Percentiles rank a stretch among this genome's conserved stretches.
Evolutionary conservation across 2,797 vertebrate species (phyloP).

Genomic region (Darevskia mixta): DNA sequence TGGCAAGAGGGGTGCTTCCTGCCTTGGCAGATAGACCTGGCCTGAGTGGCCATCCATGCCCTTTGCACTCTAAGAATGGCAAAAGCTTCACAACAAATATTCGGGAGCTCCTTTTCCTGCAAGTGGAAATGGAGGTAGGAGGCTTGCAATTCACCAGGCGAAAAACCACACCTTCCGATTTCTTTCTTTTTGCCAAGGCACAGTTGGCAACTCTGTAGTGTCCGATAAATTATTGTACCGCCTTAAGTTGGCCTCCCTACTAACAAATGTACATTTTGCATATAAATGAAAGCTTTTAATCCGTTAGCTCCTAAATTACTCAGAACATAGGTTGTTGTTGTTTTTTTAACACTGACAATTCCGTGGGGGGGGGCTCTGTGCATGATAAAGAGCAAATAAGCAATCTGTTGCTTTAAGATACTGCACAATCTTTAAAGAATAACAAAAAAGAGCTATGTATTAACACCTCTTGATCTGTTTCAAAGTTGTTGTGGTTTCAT

Average conservation of each 20-base stretch:
- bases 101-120: no score
- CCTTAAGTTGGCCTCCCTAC: background rate
- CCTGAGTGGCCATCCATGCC: no score
- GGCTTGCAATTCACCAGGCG: no score
- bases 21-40: background rate
- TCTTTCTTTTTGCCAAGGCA: background rate
- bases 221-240: background rate
- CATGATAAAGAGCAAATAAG: constrained; percentile 78
- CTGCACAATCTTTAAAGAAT: constrained; percentile 56
- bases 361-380: constrained; percentile 58
- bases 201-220: background rate
- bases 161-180: no score
- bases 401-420: constrained; percentile 75
- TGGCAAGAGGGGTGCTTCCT: no score
- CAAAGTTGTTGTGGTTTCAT: constrained; percentile 55
- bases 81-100: background rate
- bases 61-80: background rate
- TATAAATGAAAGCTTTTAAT: constrained; percentile 39
- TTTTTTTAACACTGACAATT: constrained; percentile 3
- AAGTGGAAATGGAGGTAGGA: no score
- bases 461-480: constrained; percentile 78
- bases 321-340: background rate
- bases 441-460: constrained; percentile 76
- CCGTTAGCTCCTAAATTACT: constrained; percentile 33
- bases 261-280: constrained; percentile 10